phyloP scores from a whole-genome alignment of 2,888 invertebrate species.

The Eristalis intricaria region DNA sequence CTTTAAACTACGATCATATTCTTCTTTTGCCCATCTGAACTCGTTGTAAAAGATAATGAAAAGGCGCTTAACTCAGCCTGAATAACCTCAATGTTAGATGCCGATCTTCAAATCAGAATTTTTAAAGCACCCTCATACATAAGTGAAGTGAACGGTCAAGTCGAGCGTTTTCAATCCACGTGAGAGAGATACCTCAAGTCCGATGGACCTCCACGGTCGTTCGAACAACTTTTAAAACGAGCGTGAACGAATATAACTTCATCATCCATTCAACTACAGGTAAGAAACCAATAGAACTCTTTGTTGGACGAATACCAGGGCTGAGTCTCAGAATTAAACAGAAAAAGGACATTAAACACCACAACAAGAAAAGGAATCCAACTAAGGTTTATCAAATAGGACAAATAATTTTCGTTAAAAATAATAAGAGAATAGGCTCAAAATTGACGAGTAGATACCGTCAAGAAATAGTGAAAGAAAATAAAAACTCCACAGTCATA shows the following conservation, averaged over 20 bases:
- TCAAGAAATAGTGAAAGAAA: slow-evolving; percentile 40
- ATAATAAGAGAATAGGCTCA: no score
- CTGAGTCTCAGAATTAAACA: slow-evolving; percentile 5
- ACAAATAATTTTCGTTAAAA: no score
- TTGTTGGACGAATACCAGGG: not conserved
- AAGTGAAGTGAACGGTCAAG: not conserved
- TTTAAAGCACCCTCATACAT: not conserved
- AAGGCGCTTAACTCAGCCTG: not conserved
- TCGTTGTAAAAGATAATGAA: not conserved
- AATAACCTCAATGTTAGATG: not conserved
- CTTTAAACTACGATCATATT: slow-evolving; percentile 8
- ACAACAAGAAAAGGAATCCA: slow-evolving; percentile 29
- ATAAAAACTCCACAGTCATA: slow-evolving; percentile 34
- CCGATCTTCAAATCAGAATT: not conserved
- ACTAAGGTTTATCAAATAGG: no score
- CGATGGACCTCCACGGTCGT: not conserved
- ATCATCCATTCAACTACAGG: not conserved
- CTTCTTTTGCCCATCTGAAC: not conserved
- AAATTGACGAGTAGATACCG: slow-evolving; percentile 27
- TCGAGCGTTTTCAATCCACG: not conserved
- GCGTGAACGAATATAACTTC: not conserved
- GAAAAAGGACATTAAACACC: slow-evolving; percentile 6
- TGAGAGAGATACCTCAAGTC: slow-evolving; percentile 1
- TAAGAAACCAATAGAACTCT: slow-evolving; percentile 5
- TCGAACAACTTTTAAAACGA: not conserved